Conservation (phyloP, 2,113 vertebrate genomes). For the Picathartes gymnocephalus region DNA sequence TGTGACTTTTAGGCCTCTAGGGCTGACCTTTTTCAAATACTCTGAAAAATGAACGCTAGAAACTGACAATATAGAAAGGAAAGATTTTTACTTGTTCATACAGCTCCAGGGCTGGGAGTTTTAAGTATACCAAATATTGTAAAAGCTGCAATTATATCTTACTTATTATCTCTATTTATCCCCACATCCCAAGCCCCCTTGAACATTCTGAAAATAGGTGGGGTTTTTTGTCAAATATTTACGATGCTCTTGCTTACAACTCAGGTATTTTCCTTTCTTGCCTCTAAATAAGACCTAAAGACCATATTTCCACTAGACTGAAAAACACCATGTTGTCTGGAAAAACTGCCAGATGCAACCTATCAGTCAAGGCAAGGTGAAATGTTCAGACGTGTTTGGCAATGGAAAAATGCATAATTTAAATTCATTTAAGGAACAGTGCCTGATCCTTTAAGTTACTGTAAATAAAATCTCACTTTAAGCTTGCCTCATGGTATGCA, state of each 20-base stretch:
- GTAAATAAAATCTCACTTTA: neutral
- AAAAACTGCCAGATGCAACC: neutral
- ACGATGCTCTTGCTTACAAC: neutral
- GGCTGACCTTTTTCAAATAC: neutral
- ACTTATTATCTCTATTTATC: neutral
- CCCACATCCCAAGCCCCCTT: neutral
- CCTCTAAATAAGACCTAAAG: neutral
- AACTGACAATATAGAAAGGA: neutral
- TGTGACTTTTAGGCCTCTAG: neutral
- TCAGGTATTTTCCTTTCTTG: neutral
- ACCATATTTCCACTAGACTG: neutral
- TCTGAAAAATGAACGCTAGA: neutral
- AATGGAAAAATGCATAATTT: neutral
- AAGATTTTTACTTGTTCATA: neutral
- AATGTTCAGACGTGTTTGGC: neutral
- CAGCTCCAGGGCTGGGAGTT: neutral
- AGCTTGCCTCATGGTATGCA: neutral
- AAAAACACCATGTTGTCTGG: neutral
- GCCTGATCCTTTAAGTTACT: neutral
- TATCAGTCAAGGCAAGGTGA: neutral
- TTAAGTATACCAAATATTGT: neutral
- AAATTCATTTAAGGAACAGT: neutral
- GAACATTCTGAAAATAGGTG: neutral
- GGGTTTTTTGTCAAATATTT: neutral
- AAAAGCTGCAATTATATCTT: neutral